Percentiles rank a stretch among this genome's conserved stretches.
phyloP scores from a whole-genome alignment of 1,140 invertebrate species.

The Drosophila nannoptera region DNA sequence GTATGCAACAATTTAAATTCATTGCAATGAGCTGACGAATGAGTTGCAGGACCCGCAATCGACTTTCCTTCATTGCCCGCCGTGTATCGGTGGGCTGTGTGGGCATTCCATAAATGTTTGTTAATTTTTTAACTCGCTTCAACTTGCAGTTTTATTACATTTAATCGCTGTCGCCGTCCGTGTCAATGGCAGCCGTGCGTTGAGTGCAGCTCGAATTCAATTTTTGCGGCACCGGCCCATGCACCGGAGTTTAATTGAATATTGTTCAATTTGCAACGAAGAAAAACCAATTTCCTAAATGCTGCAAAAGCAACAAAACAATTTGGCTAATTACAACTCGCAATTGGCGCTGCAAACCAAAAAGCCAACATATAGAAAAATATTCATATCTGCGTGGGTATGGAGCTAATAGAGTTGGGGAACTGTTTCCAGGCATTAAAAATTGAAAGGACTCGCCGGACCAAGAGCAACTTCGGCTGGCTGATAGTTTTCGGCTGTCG shows the following conservation, averaged over 20 bases:
- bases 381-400: neutral
- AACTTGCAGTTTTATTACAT: conserved; percentile 22
- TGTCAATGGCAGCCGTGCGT: conserved; percentile 10
- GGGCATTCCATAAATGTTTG: conserved; percentile 55
- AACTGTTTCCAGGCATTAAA: conserved; percentile 51
- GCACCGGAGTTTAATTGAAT: neutral
- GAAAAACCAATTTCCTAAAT: conserved; percentile 21
- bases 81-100: neutral
- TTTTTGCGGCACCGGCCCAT: neutral
- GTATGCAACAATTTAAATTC: conserved; percentile 77
- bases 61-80: conserved; percentile 18
- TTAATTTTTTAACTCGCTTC: conserved; percentile 59
- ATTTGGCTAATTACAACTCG: conserved; percentile 64
- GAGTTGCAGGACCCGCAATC: conserved; percentile 41
- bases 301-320: conserved; percentile 48
- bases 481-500: conserved; percentile 4
- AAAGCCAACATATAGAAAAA: conserved; percentile 12
- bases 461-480: conserved; percentile 22
- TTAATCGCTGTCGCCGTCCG: conserved; percentile 31
- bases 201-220: conserved; percentile 20
- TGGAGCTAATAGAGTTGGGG: neutral
- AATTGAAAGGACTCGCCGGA: conserved; percentile 53
- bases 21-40: conserved; percentile 69
- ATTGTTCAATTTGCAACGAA: neutral
- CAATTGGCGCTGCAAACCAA: conserved; percentile 43